Base-by-base conservation (phyloP, 1,140 invertebrate species). In the Drosophila equinoxialis region DNA sequence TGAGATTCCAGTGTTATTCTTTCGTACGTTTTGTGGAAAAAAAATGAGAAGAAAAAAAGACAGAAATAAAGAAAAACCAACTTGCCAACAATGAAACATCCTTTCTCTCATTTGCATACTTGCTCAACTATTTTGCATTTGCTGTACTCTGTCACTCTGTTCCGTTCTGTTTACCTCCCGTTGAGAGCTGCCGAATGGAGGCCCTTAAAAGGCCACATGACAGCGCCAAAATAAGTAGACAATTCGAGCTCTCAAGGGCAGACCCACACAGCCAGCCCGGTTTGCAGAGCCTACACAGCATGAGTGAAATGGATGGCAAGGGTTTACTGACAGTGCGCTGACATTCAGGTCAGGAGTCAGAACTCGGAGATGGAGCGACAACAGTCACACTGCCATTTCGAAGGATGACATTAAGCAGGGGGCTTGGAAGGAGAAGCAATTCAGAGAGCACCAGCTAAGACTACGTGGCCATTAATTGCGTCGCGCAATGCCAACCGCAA, bases 81-180 rank as follows among this genome's bases (percentile, higher is more conserved):
- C 45, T 7, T 48, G 17, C 45, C 17, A 23, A 59, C 63, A 64
- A 57, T 13, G 33, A 55, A 59, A 14, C 71, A 71, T 60, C 65
- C 57, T 67, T 66, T 48, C 11, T 35, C 79, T 84, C 64, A 86
- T 86, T 86, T 86, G 79, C 83, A 86, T 86, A 86, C 83, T 87
- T 86, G 82, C 82, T 65, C 72, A 74, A 79, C 83, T 79, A 79
- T 86, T 87, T 86, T 87, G 71, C 83, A 77, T 82, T 62, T 67
- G 11, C 54, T 51, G 62, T 66, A 10, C 33, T 48, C 23, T 8
- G 23, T 33, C 17, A 20, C 35, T 42, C 17, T 10, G 45, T 23
- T 23, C 45, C 20, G 17, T 51, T 42, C 42, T 45, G 78, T 68
- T 81, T 86, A 81, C 86, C 78, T 72, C 65, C 61, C 75, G 58